These are phyloP conservation scores for Meteorus cinctellus DNA, from an alignment of 2,888 invertebrate genomes.

Conservation along the genomic window DNA sequence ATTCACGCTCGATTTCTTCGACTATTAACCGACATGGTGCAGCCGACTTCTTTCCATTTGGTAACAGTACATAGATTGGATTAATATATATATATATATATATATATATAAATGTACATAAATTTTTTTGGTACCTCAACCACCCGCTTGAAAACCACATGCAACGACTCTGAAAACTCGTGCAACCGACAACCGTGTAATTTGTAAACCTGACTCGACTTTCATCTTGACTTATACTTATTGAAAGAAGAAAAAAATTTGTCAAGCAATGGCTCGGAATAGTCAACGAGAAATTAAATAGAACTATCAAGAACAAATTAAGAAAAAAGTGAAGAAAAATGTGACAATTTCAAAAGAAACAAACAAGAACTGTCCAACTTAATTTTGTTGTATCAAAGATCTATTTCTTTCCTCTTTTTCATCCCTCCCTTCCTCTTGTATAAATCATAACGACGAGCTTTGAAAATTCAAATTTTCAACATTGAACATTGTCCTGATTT, in stretches of 20 bases:
- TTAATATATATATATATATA: neutral
- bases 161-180: conserved; percentile 43
- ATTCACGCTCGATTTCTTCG: conserved; percentile 45
- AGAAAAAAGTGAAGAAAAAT: too few species aligned
- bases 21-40: conserved; percentile 45
- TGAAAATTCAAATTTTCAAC: neutral
- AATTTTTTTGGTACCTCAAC: conserved; percentile 46
- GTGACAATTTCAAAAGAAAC: too few species aligned
- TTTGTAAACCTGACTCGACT: conserved; percentile 61
- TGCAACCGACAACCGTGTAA: conserved; percentile 71
- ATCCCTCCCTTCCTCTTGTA: too few species aligned
- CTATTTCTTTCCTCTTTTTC: too few species aligned
- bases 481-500: neutral
- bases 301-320: neutral
- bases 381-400: too few species aligned
- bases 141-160: conserved; percentile 51
- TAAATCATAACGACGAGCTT: too few species aligned
- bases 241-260: neutral
- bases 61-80: conserved; percentile 1
- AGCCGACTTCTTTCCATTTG: conserved; percentile 35
- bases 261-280: neutral
- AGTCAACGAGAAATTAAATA: neutral
- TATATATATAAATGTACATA: neutral
- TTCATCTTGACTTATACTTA: conserved; percentile 6
- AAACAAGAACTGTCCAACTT: too few species aligned